These are phyloP conservation scores for Pyrrhia umbra DNA, from an alignment of 2,888 invertebrate species.

Conservation along the genomic window DNA sequence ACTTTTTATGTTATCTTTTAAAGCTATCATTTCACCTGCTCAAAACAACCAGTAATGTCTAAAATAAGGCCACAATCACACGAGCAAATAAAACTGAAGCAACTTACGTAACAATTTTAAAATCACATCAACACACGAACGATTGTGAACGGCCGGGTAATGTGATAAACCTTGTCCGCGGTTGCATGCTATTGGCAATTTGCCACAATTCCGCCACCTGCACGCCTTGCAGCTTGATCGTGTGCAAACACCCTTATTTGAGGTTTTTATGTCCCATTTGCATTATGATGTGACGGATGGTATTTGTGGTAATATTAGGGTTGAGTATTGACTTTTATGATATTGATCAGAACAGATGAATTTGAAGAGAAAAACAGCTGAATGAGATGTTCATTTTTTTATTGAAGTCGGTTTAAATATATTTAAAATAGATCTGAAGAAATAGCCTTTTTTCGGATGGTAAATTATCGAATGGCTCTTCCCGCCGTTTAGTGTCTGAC, in stretches of 20 bases:
- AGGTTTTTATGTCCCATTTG: conserved; percentile 39
- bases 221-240: conserved; percentile 46
- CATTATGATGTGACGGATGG: conserved; percentile 26
- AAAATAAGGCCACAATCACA: conserved; percentile 6
- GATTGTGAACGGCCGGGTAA: conserved; percentile 50
- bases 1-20: neutral
- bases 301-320: neutral
- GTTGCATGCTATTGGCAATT: conserved; percentile 63
- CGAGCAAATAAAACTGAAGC: conserved; percentile 22
- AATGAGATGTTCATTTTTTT: too few species aligned
- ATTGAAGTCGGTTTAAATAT: too few species aligned
- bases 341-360: conserved; percentile 9
- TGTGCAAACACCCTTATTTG: conserved; percentile 58
- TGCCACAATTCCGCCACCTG: conserved; percentile 59
- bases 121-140: conserved; percentile 46
- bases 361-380: neutral
- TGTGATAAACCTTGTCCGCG: conserved; percentile 58
- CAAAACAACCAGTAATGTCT: neutral
- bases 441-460: too few species aligned
- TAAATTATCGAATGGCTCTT: too few species aligned
- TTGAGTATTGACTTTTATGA: neutral
- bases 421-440: too few species aligned
- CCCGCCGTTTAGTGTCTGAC: too few species aligned
- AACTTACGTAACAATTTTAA: conserved; percentile 40
- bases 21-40: neutral